Evolutionary conservation across 2,888 invertebrate genomes (phyloP), one percentile per base, ranked within the genome.

Genomic region (Strigamia crassipes): DNA sequence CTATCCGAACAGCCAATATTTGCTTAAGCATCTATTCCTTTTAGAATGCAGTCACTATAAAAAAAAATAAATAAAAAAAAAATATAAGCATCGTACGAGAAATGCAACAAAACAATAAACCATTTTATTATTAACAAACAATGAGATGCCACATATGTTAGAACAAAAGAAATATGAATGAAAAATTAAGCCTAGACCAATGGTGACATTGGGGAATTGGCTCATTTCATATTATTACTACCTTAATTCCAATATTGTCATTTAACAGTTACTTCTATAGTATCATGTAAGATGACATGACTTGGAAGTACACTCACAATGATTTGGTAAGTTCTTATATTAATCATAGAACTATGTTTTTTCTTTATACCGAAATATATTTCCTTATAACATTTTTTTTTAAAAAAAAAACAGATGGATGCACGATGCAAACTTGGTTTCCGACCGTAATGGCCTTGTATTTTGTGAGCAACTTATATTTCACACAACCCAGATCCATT

Each of bases 341-440:
- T 38, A 38, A 38, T 38, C 6, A 9, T 38, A 4, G 0, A 38
- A 38, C 38, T 38, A 2, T 18, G 21, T 56, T 56, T 18, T 6
- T 15, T 51, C 51, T 6, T 51, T 12, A n/a, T n/a, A 51, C n/a
- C 6, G 1, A 56, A 56, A 56, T 9, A 18, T 56, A 5, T n/a
- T 38, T 6, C 38, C 0, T 38, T 9, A 46, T 46, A 13, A 46
- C 6, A 56, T 56, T 8, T 56, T 23, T 9, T 61, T 61, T 21
- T 21, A 27, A 27, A 1, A 27, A 27, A 27, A 73, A 31, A 27
- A 31, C n/a, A 73, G 73, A 73, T 73, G 73, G 73, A 73, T 31
- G 73, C 73, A 73, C 73, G 27, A 73, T 73, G 73, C 73, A 73
- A 73, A 31, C 73, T 23, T 73, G 27, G 73, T 73, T 73, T 73